Percentiles rank a stretch among this genome's conserved stretches.
phyloP scores from a whole-genome alignment of 2,888 invertebrate genomes.

The Amphipoea lucens region DNA sequence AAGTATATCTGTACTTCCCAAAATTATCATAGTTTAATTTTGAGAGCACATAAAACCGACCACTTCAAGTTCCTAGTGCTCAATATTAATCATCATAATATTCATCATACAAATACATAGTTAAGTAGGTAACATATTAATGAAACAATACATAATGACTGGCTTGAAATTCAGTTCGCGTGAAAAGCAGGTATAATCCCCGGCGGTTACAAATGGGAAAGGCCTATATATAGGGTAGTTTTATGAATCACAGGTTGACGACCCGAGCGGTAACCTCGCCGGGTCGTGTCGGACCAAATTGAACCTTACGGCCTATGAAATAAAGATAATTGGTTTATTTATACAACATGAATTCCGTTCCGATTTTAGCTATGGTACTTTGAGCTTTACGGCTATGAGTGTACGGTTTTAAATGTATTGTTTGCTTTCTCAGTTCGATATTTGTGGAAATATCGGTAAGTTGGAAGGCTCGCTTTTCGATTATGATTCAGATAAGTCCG shows the following conservation, averaged over 20 bases:
- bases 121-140: slow-evolving; percentile 58
- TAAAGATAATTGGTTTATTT: slow-evolving; percentile 60
- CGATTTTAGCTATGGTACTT: slow-evolving; percentile 21
- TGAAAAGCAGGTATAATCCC: slow-evolving; percentile 71
- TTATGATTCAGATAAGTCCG: slow-evolving; percentile 58
- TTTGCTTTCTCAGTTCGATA: slow-evolving; percentile 23
- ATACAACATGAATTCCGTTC: slow-evolving; percentile 36
- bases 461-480: slow-evolving; percentile 54
- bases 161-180: slow-evolving; percentile 64
- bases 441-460: slow-evolving; percentile 40
- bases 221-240: slow-evolving; percentile 80
- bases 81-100: slow-evolving; percentile 31
- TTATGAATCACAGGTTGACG: slow-evolving; percentile 82
- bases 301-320: slow-evolving; percentile 53
- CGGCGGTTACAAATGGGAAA: slow-evolving; percentile 75
- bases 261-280: slow-evolving; percentile 78
- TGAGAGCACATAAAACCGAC: background rate
- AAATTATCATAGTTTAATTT: background rate
- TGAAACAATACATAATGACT: slow-evolving; percentile 56
- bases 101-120: slow-evolving; percentile 56
- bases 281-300: slow-evolving; percentile 48
- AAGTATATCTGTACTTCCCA: background rate
- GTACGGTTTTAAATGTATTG: slow-evolving; percentile 46
- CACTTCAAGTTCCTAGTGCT: background rate
- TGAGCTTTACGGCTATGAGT: slow-evolving; percentile 28